Evolutionary conservation across 2,888 invertebrate genomes (phyloP), one percentile per base, ranked within the genome.

Genomic region (Synergus itoensis): DNA sequence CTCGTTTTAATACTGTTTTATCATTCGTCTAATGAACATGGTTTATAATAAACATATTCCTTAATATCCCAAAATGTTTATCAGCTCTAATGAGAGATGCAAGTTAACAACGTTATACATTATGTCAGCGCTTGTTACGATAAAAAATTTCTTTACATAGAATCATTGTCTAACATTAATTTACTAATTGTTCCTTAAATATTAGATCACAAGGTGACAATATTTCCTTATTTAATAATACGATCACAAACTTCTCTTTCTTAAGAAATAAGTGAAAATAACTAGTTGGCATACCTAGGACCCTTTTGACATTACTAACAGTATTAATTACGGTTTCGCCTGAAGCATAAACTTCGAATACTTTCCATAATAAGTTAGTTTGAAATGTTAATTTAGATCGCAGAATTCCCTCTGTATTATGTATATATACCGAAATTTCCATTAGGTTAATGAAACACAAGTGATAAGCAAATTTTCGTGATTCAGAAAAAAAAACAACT

Each of bases 341-440:
- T 43, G 48, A 69, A 48, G 14, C 9, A 9, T 8, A 53, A 14
- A 36, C 73, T 73, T 73, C 73, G 53, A 63, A 48, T 60, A 45
- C 63, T 63, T 77, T 77, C 62, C 62, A 43, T 63, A 63, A 45
- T 41, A 28, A 43, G 48, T 21, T 45, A 69, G 48, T 45, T 69
- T n/a, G 62, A n/a, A 60, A 76, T 18, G 7, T 16, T 18, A 76
- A 62, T 9, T 75, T 53, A 57, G 21, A 36, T 57, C 18, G 57
- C 21, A 40, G 57, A 75, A 67, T 67, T 40, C 16, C 18, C 12
- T 40, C 18, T 69, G 21, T 69, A 16, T 43, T 69, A 8, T 69
- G 18, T 43, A 16, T 76, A 36, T 36, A 67, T 16, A 43, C 48
- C 16, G 28, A 53, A 53, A 8, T 53, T 45, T 73, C n/a, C 45